Evolutionary conservation across 1,140 invertebrate genomes (phyloP), one percentile per base, ranked within the genome.

Genomic region (Rhagoletis pomonella): DNA sequence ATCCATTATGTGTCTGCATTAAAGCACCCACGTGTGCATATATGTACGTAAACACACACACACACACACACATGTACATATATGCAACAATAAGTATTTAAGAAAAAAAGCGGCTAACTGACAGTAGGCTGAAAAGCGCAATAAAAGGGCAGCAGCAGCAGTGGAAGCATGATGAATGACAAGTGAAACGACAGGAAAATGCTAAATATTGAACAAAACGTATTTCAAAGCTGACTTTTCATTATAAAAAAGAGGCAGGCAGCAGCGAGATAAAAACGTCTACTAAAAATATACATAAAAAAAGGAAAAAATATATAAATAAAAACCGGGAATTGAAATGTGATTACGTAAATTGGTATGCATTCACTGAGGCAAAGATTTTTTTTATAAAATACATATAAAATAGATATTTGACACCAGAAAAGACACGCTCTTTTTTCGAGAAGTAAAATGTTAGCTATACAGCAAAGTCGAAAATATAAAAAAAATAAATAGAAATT

Each of bases 151-250:
- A 4, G 67, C 39, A 1, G 67, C 12, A 47, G 17, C 39, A 0
- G 67, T 4, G 17, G 17, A 42, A 42, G 39, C 67, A 73, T 44
- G 67, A 73, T 73, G 67, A 73, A 73, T 73, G 67, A 47, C 42
- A 73, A 4, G 39, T 17, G 2, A 73, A 44, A 73, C 44, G 44
- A 1, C 14, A 47, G 44, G 1, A 17, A 65, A 73, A 73, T 47
- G 67, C 44, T 73, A 29, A 29, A 29, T 29, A 73, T 44, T 73
- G 67, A 44, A 17, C 12, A 44, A 73, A 73, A 73, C 67, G 44
- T 73, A 73, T 67, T 67, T 42, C 67, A 73, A 47, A 73, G 42
- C 39, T 9, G 42, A 12, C 9, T 44, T 73, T 44, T 4, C 14
- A 12, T 17, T 19, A 5, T 44, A 73, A 44, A 6, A 6, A 17